Percentiles rank a stretch among this genome's conserved stretches.
phyloP scores from a whole-genome alignment of 2,888 invertebrate genomes.

The Dorcus parallelipipedus region DNA sequence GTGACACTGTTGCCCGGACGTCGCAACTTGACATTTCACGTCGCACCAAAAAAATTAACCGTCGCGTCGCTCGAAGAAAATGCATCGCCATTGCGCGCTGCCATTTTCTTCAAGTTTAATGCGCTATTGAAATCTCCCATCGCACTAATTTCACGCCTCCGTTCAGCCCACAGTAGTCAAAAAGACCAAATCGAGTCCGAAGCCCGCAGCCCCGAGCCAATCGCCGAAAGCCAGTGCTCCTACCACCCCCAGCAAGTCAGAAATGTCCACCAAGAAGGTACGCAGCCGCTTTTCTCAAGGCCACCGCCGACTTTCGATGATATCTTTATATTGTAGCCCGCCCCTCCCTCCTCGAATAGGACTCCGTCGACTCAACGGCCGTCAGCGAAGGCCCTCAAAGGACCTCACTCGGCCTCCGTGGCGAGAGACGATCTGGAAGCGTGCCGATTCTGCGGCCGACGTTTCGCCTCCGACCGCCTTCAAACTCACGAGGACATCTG shows the following conservation, averaged over 20 bases:
- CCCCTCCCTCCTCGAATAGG: constrained; percentile 7
- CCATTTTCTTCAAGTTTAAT: too few species aligned
- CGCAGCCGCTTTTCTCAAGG: too few species aligned
- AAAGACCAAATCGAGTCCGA: background rate
- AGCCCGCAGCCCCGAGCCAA: background rate
- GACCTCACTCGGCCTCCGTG: constrained; percentile 30
- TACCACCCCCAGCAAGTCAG: constrained; percentile 3
- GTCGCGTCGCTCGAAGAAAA: too few species aligned
- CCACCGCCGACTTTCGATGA: background rate
- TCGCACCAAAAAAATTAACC: too few species aligned
- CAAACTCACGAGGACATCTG: constrained; percentile 84
- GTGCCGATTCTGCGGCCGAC: constrained; percentile 75
- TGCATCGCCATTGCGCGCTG: too few species aligned
- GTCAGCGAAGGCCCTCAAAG: constrained; percentile 34
- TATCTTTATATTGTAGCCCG: background rate
- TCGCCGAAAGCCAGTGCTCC: background rate
- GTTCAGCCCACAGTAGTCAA: background rate
- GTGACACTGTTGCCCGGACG: too few species aligned
- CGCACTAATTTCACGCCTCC: too few species aligned
- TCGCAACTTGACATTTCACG: too few species aligned
- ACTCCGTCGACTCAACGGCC: constrained; percentile 35
- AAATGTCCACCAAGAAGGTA: constrained; percentile 1
- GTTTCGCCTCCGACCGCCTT: constrained; percentile 78
- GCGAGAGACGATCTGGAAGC: constrained; percentile 50
- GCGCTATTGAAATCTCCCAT: too few species aligned